Conservation (phyloP, 2,113 vertebrate genomes). For the Aphyosemion australe region DNA sequence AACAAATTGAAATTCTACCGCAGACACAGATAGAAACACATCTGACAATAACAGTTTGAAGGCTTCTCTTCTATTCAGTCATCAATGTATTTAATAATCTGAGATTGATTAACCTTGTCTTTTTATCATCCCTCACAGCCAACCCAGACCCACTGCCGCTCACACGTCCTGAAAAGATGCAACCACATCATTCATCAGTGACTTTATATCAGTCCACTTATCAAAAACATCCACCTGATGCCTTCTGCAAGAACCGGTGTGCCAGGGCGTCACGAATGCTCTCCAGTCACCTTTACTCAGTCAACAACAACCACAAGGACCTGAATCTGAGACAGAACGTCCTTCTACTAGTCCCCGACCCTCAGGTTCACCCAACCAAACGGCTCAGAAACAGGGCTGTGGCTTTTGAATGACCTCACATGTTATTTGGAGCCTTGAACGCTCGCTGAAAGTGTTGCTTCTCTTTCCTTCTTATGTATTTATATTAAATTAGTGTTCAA, state of each 20-base stretch:
- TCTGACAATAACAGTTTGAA: slow-evolving; percentile 41
- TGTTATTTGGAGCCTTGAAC: slow-evolving; percentile 8
- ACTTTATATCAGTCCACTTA: slow-evolving; percentile 66
- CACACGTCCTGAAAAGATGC: slow-evolving; percentile 52
- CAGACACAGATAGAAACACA: not conserved
- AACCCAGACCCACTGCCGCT: slow-evolving; percentile 73
- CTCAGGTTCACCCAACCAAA: slow-evolving; percentile 17
- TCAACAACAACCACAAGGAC: slow-evolving; percentile 61
- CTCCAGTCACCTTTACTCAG: slow-evolving; percentile 59
- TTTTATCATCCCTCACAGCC: slow-evolving; percentile 77
- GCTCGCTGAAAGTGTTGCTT: not conserved
- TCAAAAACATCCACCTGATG: slow-evolving; percentile 53
- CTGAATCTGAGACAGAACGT: slow-evolving; percentile 51
- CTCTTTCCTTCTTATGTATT: not conserved
- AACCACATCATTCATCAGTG: slow-evolving; percentile 28
- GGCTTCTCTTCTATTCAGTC: slow-evolving; percentile 53
- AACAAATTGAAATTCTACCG: slow-evolving; percentile 1
- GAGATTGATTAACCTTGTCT: slow-evolving; percentile 45
- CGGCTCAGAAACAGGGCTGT: slow-evolving; percentile 10
- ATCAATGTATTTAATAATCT: slow-evolving; percentile 50
- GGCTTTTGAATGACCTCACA: slow-evolving; percentile 1
- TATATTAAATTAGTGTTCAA: not conserved
- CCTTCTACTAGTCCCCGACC: slow-evolving; percentile 59
- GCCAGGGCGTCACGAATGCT: slow-evolving; percentile 47
- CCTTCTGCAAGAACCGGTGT: slow-evolving; percentile 56